These are phyloP conservation scores for Struthidea cinerea DNA, from an alignment of 2,113 vertebrate genomes.

Conservation along the genomic window DNA sequence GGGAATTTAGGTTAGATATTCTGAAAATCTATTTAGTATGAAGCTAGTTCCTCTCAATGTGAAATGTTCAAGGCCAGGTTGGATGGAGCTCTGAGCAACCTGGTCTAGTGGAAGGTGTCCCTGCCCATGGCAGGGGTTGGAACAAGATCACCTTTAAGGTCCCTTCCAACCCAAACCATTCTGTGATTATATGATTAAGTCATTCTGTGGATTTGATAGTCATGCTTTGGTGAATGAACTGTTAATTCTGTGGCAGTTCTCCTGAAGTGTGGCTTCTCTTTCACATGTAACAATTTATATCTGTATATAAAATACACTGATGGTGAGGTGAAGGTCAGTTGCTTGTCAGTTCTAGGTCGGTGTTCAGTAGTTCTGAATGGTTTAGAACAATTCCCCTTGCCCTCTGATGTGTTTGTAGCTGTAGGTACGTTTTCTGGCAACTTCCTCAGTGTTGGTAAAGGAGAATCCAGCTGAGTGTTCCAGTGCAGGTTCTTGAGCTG, in stretches of 20 bases:
- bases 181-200: background rate
- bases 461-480: background rate
- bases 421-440: background rate
- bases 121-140: background rate
- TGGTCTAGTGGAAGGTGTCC: background rate
- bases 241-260: background rate
- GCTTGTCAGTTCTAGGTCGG: background rate
- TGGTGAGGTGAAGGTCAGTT: background rate
- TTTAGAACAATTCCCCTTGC: background rate
- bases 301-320: background rate
- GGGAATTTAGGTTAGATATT: background rate
- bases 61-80: background rate
- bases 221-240: background rate
- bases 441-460: background rate
- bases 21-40: background rate
- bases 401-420: background rate
- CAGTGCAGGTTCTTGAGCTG: background rate
- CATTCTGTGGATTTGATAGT: background rate
- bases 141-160: background rate
- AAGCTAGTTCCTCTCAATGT: background rate
- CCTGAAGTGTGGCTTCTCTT: background rate
- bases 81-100: background rate
- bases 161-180: background rate
- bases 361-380: background rate
- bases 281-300: accelerated